Evolutionary conservation across 1,140 invertebrate genomes (phyloP), one percentile per base, ranked within the genome.

Genomic region (Lepidotrigona ventralis): DNA sequence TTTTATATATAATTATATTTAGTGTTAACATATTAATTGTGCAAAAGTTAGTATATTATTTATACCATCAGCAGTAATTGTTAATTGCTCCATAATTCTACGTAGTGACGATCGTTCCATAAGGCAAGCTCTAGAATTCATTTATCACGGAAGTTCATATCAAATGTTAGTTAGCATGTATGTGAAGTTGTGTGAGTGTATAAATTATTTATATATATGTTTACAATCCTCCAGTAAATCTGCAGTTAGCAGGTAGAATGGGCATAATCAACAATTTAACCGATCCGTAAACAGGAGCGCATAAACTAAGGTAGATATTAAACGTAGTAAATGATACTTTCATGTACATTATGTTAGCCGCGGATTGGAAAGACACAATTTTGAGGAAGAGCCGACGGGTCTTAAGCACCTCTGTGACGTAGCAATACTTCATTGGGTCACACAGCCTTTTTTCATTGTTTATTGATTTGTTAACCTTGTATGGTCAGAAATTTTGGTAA

Each of bases 201-300:
- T 11, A 66, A 33, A 66, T 85, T 89, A 90, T 90, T 90, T 88
- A 89, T 81, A 85, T 79, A 66, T 73, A 64, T 29, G 17, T 26
- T 21, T 39, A 39, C 19, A 66, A 69, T 72, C 63, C 68, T 74
- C 46, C 75, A 74, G 73, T 88, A 89, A 66, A 89, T 90, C 83
- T 86, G 78, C 76, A 90, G 90, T 93, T 91, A 90, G 86, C 90
- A 89, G 86, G 89, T 89, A 93, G 93, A 93, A 94, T 93, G 93
- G 93, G 93, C 93, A 94, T 94, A 94, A 94, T 94, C 93, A 94
- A 94, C 92, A 93, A 94, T 93, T 94, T 92, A 93, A 93, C 92
- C 91, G 92, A 92, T 88, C 90, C 66, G 17, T 70, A 75, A 92
- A 51, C 75, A 91, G 93, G 92, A 71, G 74, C 74, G 33, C 85